phyloP scores from a whole-genome alignment of 2,113 vertebrate species.

The Cygnus atratus region DNA sequence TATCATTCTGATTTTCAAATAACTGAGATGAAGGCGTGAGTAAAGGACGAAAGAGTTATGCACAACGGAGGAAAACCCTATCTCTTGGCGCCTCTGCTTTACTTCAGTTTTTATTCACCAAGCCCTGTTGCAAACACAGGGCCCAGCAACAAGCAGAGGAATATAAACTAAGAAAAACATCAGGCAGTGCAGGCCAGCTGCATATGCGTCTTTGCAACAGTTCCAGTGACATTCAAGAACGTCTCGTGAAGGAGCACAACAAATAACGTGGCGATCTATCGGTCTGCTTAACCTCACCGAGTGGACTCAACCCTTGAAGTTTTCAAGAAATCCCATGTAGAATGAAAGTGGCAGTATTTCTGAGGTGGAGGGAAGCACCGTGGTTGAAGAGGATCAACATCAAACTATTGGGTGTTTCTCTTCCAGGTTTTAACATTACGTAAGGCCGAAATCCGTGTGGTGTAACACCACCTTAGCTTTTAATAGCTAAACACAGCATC shows the following conservation, averaged over 20 bases:
- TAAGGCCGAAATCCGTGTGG: neutral
- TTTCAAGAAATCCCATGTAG: neutral
- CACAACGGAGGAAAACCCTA: neutral
- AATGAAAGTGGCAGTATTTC: neutral
- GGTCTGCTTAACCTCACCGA: neutral
- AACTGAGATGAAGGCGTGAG: neutral
- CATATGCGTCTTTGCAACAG: neutral
- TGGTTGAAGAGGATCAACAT: neutral
- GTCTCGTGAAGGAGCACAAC: neutral
- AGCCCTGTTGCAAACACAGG: neutral
- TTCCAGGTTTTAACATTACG: neutral
- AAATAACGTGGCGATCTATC: neutral
- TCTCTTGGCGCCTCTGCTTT: neutral
- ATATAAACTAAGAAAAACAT: neutral
- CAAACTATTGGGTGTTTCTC: neutral
- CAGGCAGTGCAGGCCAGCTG: neutral
- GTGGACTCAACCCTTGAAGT: neutral
- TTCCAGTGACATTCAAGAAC: neutral
- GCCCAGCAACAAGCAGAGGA: neutral
- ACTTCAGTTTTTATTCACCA: neutral
- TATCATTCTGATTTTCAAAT: neutral
- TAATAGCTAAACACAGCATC: neutral
- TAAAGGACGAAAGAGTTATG: neutral
- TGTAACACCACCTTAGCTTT: neutral
- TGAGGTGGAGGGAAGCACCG: neutral